Evolutionary conservation across 2,888 invertebrate species (phyloP).

Genomic region (Calameuta filiformis): DNA sequence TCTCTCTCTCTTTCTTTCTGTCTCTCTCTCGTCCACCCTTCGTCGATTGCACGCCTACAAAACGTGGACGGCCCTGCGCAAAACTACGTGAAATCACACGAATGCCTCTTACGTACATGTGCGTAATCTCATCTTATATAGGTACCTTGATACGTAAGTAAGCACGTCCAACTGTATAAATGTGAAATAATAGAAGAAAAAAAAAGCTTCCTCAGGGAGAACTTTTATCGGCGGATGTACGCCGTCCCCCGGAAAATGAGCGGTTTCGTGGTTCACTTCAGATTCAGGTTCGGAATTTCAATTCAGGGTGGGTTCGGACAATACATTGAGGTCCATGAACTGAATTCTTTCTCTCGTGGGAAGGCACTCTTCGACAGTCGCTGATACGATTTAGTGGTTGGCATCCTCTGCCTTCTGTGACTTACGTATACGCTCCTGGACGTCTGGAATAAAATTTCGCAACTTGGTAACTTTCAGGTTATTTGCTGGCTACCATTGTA

Average conservation of each 20-base stretch:
- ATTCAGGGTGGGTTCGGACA: not conserved
- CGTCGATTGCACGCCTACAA: constrained; percentile 1
- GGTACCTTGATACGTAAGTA: not conserved
- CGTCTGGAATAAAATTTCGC: not conserved
- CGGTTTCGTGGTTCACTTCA: not conserved
- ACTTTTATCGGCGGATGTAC: not conserved
- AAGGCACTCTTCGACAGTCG: not conserved
- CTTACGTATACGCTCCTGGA: not conserved
- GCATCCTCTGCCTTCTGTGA: not conserved
- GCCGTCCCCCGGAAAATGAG: not conserved
- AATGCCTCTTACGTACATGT: not conserved
- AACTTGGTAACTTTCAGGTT: not conserved
- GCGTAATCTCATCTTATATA: not conserved
- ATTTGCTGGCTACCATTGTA: not conserved
- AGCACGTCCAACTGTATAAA: not conserved
- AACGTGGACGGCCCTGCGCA: not conserved
- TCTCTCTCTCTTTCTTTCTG: constrained; percentile 10
- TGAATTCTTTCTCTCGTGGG: not conserved
- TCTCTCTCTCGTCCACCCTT: constrained; percentile 9
- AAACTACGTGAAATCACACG: not conserved
- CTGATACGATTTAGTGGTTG: not conserved
- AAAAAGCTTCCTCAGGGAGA: not conserved
- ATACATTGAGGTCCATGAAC: not conserved
- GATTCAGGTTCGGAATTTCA: not conserved
- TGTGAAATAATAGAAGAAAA: not conserved